Percentiles rank a stretch among this genome's conserved stretches.
Conservation (phyloP, 30 jellyfish, hydroid and myxozoan genomes). For the Morbakka virulenta region DNA sequence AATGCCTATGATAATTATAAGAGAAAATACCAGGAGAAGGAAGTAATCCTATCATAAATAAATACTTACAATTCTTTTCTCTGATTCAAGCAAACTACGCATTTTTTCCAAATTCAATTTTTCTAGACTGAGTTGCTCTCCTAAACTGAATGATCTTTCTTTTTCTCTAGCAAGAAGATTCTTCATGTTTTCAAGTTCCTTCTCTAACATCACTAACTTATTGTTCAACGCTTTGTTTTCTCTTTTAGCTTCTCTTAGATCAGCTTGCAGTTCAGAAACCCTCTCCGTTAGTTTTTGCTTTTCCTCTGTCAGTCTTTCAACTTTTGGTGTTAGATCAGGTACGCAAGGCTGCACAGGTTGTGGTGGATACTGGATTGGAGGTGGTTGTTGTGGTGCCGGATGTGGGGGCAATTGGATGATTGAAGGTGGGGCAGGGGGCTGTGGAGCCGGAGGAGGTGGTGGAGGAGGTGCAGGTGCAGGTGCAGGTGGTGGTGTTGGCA, state of each 20-base stretch:
- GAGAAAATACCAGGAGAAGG: too few relatives aligned
- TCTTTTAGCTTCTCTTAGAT: slow-evolving; percentile 55
- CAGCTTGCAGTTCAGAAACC: slow-evolving; percentile 39
- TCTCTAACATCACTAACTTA: slow-evolving; percentile 57
- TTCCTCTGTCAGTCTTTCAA: slow-evolving; percentile 30
- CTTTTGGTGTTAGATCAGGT: slow-evolving; percentile 65
- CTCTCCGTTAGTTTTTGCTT: slow-evolving; percentile 53
- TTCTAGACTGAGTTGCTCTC: slow-evolving; percentile 50
- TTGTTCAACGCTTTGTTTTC: slow-evolving; percentile 53
- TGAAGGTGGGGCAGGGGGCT: slow-evolving; percentile 49
- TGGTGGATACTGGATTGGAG: slow-evolving; percentile 15
- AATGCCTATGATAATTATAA: too few relatives aligned
- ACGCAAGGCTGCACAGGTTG: slow-evolving; percentile 10
- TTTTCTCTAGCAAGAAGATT: slow-evolving; percentile 58
- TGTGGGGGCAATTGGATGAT: slow-evolving; percentile 1
- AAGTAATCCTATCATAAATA: too few relatives aligned
- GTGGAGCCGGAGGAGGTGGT: slow-evolving; percentile 46
- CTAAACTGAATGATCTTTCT: slow-evolving; percentile 22
- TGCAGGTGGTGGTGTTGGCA: slow-evolving; percentile 37
- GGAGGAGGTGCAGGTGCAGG: slow-evolving; percentile 42
- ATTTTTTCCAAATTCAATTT: slow-evolving; percentile 24
- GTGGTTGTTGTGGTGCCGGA: too few relatives aligned
- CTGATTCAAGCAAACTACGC: slow-evolving; percentile 41
- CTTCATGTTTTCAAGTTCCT: slow-evolving; percentile 51
- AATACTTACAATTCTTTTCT: slow-evolving; percentile 45